A percentile compares a stretch with the other conserved stretches of the same genome.
Conservation (phyloP, 2,113 vertebrate species). For the Cichladusa arquata region DNA sequence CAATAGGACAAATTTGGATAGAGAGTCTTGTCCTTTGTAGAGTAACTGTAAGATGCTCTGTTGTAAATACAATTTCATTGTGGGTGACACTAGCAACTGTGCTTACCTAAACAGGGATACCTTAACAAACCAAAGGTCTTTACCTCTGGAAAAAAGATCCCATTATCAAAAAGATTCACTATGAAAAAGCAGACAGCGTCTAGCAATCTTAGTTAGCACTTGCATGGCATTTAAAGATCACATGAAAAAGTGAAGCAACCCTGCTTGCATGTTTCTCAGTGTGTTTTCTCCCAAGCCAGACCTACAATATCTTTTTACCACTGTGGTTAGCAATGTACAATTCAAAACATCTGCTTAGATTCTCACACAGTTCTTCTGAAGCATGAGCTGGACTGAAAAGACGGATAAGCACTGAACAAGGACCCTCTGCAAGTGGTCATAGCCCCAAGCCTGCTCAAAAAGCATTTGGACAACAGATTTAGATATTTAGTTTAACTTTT, state of each 20-base stretch:
- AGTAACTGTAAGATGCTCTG: neutral
- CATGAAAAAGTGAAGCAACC: neutral
- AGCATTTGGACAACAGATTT: neutral
- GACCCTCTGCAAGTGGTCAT: neutral
- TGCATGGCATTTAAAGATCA: neutral
- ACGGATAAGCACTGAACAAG: neutral
- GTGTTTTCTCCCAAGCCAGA: neutral
- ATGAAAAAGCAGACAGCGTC: neutral
- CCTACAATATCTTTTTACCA: neutral
- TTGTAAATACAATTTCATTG: neutral
- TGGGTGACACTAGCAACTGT: neutral
- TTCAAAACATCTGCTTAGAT: neutral
- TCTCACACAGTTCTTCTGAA: neutral
- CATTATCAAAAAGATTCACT: neutral
- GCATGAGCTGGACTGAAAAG: neutral
- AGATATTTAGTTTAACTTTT: neutral
- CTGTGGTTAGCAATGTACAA: neutral
- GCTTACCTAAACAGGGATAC: neutral
- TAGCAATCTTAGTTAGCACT: neutral
- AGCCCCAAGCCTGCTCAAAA: neutral
- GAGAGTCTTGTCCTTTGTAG: neutral
- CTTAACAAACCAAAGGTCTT: neutral
- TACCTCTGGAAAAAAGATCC: neutral
- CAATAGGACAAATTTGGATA: neutral
- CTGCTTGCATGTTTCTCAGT: neutral